Evolutionary conservation across 2,797 vertebrate genomes (phyloP).

Genomic region (Morus bassanus): DNA sequence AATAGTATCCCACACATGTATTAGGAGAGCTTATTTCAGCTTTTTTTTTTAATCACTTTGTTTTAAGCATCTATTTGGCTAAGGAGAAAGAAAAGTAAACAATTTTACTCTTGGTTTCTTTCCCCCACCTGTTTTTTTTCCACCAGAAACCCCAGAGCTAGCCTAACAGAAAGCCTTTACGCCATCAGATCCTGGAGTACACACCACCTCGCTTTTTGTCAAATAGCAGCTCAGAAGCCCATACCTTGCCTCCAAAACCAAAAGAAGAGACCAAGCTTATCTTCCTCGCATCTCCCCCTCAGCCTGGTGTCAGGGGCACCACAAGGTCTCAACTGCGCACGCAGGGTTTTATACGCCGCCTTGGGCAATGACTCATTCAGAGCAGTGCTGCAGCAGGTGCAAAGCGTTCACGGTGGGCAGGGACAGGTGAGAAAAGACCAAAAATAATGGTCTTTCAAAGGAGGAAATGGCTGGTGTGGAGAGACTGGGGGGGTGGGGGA

Average conservation of each 20-base stretch:
- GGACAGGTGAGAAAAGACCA: neutral
- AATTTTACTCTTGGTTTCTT: fast-evolving
- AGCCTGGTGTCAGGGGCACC: fast-evolving
- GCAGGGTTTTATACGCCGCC: neutral
- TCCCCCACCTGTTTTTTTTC: neutral
- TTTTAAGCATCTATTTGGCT: neutral
- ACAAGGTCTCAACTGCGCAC: fast-evolving
- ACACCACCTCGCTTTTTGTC: fast-evolving
- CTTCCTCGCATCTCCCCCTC: fast-evolving
- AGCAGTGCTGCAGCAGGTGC: neutral
- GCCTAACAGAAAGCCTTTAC: neutral
- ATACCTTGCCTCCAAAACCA: fast-evolving
- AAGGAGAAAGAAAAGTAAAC: fast-evolving
- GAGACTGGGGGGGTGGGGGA: fast-evolving
- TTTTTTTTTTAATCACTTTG: neutral
- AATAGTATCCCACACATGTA: fast-evolving
- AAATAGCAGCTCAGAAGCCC: neutral
- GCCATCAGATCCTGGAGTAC: fast-evolving
- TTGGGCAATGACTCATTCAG: neutral
- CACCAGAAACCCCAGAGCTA: neutral
- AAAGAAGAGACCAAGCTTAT: fast-evolving
- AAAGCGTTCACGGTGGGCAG: neutral
- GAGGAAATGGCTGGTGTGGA: fast-evolving
- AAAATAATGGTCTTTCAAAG: neutral
- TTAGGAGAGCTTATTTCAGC: fast-evolving